Conservation (phyloP, 2,797 vertebrate genomes). For the Ibycter americanus region DNA sequence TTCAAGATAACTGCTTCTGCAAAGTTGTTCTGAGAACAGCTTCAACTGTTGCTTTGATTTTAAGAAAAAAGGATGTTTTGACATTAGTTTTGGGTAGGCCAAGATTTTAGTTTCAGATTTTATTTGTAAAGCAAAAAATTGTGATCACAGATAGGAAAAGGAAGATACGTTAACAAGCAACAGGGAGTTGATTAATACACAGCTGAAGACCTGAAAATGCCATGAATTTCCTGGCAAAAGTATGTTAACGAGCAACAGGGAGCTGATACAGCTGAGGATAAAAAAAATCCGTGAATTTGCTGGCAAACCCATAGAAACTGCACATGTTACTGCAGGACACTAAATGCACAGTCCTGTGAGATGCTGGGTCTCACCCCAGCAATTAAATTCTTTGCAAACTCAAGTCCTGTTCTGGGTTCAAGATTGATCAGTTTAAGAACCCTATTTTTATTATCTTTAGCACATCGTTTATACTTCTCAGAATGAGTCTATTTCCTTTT, state of each 20-base stretch:
- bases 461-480: slow-evolving; percentile 35
- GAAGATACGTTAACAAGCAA: slow-evolving; percentile 43
- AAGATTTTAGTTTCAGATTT: slow-evolving; percentile 35
- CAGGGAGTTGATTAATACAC: slow-evolving; percentile 64
- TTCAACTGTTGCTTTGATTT: not conserved
- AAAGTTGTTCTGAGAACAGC: not conserved
- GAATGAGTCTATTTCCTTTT: slow-evolving; percentile 52
- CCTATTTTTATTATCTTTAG: slow-evolving; percentile 42
- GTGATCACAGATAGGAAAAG: slow-evolving; percentile 35
- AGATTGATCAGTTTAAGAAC: not conserved
- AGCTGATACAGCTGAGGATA: slow-evolving; percentile 47
- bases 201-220: slow-evolving; percentile 54
- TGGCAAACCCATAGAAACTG: slow-evolving; percentile 9
- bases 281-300: slow-evolving; percentile 49
- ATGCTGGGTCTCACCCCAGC: not conserved
- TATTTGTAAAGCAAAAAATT: not conserved
- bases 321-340: not conserved
- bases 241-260: slow-evolving; percentile 49
- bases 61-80: slow-evolving; percentile 6
- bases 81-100: not conserved
- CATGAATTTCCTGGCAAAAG: slow-evolving; percentile 58
- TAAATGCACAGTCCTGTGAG: not conserved
- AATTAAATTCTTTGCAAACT: not conserved
- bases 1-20: not conserved
- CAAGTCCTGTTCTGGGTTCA: not conserved